Base-by-base conservation (phyloP, 2,113 vertebrate species). In the Myrmecophaga tridactyla region DNA sequence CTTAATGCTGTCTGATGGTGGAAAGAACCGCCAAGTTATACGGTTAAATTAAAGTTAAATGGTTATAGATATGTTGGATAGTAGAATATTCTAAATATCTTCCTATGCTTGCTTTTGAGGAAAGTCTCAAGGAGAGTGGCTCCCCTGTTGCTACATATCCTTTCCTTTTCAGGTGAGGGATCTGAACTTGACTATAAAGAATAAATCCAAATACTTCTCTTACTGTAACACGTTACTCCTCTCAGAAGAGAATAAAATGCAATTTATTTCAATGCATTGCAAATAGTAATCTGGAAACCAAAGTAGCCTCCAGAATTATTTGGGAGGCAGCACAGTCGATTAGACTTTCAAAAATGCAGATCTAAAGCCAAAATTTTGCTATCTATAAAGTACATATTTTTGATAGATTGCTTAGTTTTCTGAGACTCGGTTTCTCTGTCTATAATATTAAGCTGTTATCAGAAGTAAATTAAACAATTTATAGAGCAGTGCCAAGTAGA, bases 131-230 rank as follows among this genome's bases (percentile, higher is more conserved):
- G 7, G 12, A 53, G 11, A 82, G 12, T 36, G 8, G 46, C 5
- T 18, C 2, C 2, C 31, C 4, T 31, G 4, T 21, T 20, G 56
- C 7, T 46, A 3, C 3, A 20, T 4, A 20, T 4, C 6, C 36
- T 60, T 58, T 39, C 18, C 15, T 56, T 73, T 89, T 25, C 46
- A n/a, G 21, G 67, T 31, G 20, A 7, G 3, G 53, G 29, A 58
- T 70, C 15, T 70, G 12, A 88, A 81, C 12, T 65, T 85, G 18
- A n/a, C 27, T 17, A 17, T 39, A 11, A 36, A 58, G 27, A 63
- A 75, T 69, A 80, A 73, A 76, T 31, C 4, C 21, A 63, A 77
- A 17, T 7, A 21, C 18, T 23, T n/a, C 39, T 58, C 13, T 56
- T 65, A 31, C 39, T 20, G 0, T 48, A 84, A 63, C 3, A 15